These are phyloP conservation scores for Pterocles orientalis DNA, from an alignment of 2,113 vertebrate species.

Conservation along the genomic window DNA sequence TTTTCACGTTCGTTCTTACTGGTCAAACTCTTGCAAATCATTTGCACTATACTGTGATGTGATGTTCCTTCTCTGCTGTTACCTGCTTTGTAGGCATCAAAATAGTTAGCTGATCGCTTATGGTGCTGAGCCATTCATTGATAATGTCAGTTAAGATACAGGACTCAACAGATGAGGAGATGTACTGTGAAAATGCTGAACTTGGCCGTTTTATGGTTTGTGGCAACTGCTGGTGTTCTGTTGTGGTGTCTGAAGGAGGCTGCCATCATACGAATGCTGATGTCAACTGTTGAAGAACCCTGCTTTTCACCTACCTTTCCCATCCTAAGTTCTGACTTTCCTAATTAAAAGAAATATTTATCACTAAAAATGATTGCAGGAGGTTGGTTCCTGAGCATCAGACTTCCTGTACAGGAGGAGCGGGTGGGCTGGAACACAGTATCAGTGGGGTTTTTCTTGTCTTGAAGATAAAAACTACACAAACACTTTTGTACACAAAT, in stretches of 20 bases:
- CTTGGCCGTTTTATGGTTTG: slow-evolving; percentile 13
- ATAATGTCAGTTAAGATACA: not conserved
- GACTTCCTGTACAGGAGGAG: slow-evolving; percentile 50
- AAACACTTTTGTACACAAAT: slow-evolving; percentile 78
- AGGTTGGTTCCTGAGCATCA: slow-evolving; percentile 55
- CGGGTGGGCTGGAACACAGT: slow-evolving; percentile 27
- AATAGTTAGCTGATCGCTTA: not conserved
- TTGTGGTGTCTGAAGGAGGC: slow-evolving; percentile 58
- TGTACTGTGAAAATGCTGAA: slow-evolving; percentile 52
- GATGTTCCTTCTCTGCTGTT: slow-evolving; percentile 46
- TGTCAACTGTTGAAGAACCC: slow-evolving; percentile 56
- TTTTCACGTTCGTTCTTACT: not conserved
- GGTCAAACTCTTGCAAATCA: not conserved
- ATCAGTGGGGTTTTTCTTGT: slow-evolving; percentile 58
- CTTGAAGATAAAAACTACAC: slow-evolving; percentile 73
- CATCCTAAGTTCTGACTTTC: slow-evolving; percentile 46
- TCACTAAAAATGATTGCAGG: slow-evolving; percentile 21
- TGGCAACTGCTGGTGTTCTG: slow-evolving; percentile 64
- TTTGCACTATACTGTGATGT: slow-evolving; percentile 46
- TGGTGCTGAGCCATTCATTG: slow-evolving; percentile 43
- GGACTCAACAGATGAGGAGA: slow-evolving; percentile 24
- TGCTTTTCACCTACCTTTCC: slow-evolving; percentile 58
- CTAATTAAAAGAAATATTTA: not conserved
- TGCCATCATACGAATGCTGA: slow-evolving; percentile 37
- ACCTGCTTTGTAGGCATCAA: slow-evolving; percentile 56